Evolutionary conservation across 2,113 vertebrate genomes (phyloP).

Genomic region (Periophthalmodon schlosseri): DNA sequence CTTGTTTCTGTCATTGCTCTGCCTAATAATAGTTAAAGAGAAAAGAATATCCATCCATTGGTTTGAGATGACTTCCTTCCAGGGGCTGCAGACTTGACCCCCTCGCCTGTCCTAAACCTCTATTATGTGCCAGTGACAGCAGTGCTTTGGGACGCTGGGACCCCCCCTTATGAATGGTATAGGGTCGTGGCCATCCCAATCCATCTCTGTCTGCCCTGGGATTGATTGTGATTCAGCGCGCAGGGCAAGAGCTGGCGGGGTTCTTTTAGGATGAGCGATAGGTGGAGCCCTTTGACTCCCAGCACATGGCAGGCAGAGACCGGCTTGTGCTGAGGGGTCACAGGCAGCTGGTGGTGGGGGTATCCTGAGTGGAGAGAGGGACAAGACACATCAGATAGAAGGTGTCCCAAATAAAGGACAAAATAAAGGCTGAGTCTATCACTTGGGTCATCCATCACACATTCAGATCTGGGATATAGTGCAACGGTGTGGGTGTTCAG

Average conservation of each 20-base stretch:
- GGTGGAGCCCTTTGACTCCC: slow-evolving; percentile 67
- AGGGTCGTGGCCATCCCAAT: slow-evolving; percentile 70
- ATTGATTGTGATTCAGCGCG: slow-evolving; percentile 71
- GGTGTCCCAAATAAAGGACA: slow-evolving; percentile 57
- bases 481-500: slow-evolving; percentile 83
- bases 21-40: slow-evolving; percentile 55
- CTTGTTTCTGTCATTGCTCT: slow-evolving; percentile 43
- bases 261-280: slow-evolving; percentile 72
- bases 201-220: slow-evolving; percentile 76
- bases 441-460: slow-evolving; percentile 75
- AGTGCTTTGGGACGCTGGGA: slow-evolving; percentile 51
- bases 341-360: slow-evolving; percentile 74
- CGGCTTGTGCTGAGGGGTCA: slow-evolving; percentile 67
- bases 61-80: slow-evolving; percentile 72
- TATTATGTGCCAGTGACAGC: slow-evolving; percentile 77
- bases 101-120: slow-evolving; percentile 60
- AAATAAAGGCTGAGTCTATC: slow-evolving; percentile 66
- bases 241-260: slow-evolving; percentile 57
- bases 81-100: slow-evolving; percentile 73
- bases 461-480: slow-evolving; percentile 76
- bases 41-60: slow-evolving; percentile 64
- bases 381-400: slow-evolving; percentile 63
- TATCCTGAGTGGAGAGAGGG: slow-evolving; percentile 39
- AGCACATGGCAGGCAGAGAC: slow-evolving; percentile 72
- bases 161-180: slow-evolving; percentile 50